Percentiles rank a stretch among this genome's conserved stretches.
These are phyloP conservation scores for Hyalella azteca DNA, from an alignment of 2,888 invertebrate species.

Conservation along the genomic window DNA sequence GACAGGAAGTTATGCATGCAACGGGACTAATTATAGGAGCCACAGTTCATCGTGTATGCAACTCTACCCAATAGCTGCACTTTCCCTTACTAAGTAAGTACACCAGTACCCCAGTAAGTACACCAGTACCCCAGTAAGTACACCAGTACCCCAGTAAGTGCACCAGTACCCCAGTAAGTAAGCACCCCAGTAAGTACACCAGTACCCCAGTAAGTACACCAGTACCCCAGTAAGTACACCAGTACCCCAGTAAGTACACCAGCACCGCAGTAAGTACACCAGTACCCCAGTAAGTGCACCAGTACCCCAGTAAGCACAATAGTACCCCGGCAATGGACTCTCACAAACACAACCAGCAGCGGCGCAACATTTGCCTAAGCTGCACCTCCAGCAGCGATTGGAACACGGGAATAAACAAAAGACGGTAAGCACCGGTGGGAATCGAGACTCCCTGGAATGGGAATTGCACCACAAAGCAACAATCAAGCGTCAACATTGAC, in stretches of 20 bases:
- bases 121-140: too few relatives aligned
- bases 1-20: too few relatives aligned
- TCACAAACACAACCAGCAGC: background rate
- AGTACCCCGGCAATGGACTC: background rate
- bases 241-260: background rate
- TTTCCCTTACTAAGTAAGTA: too few relatives aligned
- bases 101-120: too few relatives aligned
- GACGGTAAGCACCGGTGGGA: constrained; percentile 19
- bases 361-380: background rate
- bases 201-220: background rate
- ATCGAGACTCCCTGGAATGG: background rate
- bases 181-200: background rate
- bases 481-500: constrained; percentile 25
- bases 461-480: constrained; percentile 12
- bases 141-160: background rate
- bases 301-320: background rate
- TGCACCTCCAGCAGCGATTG: background rate
- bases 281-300: background rate
- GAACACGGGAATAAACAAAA: constrained; percentile 10
- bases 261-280: background rate
- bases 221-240: background rate
- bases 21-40: too few relatives aligned
- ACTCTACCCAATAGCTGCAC: too few relatives aligned
- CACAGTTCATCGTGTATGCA: too few relatives aligned
- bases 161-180: background rate